Base-by-base conservation (phyloP, 2,888 invertebrate species). In the Agonopterix heracliana region DNA sequence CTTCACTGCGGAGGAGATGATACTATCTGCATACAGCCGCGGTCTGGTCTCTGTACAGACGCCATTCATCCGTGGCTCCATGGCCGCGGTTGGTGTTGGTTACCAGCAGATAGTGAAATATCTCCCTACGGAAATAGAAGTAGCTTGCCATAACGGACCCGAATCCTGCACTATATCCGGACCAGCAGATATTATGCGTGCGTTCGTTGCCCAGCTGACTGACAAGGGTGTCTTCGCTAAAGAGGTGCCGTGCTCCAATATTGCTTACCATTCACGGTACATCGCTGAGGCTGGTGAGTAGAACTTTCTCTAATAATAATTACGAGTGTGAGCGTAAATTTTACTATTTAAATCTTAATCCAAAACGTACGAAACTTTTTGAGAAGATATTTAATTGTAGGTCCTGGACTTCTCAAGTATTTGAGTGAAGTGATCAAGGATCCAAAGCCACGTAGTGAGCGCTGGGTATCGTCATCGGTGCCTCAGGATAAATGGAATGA, bases 251-350 rank as follows among this genome's bases (percentile, higher is more conserved):
- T 94, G 95, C 55, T 92, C 95, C 12, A 95, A 96, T 62, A 95
- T 96, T 54, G 95, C 97, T 0, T 98, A 96, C 69, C 97, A 98
- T 71, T 96, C 96, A 44, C 90, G 93, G 41, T 96, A 95, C 63
- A 95, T 98, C 61, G 90, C 91, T 1, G 87, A 90, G 47, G 92
- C 93, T 49, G 91, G 86, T 78, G 59, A 41, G 34, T 12, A n/a
- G 38, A 38, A 38, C 26, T 26, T 26, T 26, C 26, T 26, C 26
- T 7, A 26, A 5, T 5, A 26, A 26, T 26, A 1, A 26, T 26
- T 26, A 26, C 5, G 7, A 26, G 5, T 26, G 7, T 5, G 26
- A 26, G 26, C 26, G 5, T 26, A 14, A 14, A 14, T 26, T 26
- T 26, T 26, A 26, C 26, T 5, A 14, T 40, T 42, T 12, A n/a